Conservation (phyloP, 2,797 vertebrate genomes). For the Pseudocheirus occidentalis region DNA sequence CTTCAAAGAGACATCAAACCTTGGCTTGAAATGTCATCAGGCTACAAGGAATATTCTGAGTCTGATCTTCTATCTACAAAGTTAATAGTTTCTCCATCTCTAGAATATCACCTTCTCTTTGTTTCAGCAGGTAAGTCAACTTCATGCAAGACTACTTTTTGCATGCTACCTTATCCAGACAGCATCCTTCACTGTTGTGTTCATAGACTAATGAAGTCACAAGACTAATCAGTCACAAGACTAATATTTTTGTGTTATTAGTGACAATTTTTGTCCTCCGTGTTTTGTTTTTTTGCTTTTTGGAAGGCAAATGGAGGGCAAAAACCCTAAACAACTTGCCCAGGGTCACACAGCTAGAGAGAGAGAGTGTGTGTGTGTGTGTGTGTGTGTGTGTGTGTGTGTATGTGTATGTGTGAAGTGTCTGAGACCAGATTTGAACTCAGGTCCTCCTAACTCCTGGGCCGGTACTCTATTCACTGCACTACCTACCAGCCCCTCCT, state of each 20-base stretch:
- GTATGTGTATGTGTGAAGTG: too few relatives aligned
- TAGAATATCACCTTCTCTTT: neutral
- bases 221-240: neutral
- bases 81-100: neutral
- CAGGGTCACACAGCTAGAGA: too few relatives aligned
- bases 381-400: too few relatives aligned
- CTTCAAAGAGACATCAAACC: neutral
- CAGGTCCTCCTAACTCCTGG: too few relatives aligned
- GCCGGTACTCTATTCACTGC: too few relatives aligned
- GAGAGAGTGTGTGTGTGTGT: too few relatives aligned
- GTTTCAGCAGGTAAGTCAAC: neutral
- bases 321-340: too few relatives aligned
- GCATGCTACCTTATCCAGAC: too few relatives aligned
- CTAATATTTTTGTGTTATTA: neutral
- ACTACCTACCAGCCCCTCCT: too few relatives aligned
- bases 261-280: neutral
- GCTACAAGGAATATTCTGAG: neutral
- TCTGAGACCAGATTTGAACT: too few relatives aligned
- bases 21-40: neutral
- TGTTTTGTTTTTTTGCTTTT: too few relatives aligned
- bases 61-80: neutral
- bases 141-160: neutral
- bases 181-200: neutral
- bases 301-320: too few relatives aligned
- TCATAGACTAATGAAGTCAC: neutral